Percentiles rank a stretch among this genome's conserved stretches.
These are phyloP conservation scores for Meghimatium bilineatum DNA, from an alignment of 2,888 invertebrate species.

Conservation along the genomic window DNA sequence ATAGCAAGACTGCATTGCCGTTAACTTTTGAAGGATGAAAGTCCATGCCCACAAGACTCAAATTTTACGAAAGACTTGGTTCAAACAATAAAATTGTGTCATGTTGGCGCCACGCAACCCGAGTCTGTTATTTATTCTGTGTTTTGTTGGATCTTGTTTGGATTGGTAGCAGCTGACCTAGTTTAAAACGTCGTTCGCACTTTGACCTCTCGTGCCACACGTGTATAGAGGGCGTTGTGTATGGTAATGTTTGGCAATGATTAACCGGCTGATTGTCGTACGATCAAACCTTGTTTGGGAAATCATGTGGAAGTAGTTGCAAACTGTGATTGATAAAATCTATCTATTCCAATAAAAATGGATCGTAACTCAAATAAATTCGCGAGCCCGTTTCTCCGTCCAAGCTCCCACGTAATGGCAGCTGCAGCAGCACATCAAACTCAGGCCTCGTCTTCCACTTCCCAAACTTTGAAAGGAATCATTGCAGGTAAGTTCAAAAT, in stretches of 20 bases:
- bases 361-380: slow-evolving; percentile 55
- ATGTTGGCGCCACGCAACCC: no score
- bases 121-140: neutral
- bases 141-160: neutral
- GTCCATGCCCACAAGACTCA: no score
- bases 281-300: neutral
- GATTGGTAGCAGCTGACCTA: slow-evolving; percentile 12
- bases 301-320: neutral
- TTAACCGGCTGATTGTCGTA: slow-evolving; percentile 28
- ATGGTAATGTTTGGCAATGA: slow-evolving; percentile 26
- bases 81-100: no score
- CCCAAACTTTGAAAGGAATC: slow-evolving; percentile 91
- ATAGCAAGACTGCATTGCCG: no score
- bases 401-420: slow-evolving; percentile 57
- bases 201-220: slow-evolving; percentile 42
- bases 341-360: slow-evolving; percentile 52
- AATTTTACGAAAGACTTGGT: no score
- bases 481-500: slow-evolving; percentile 86
- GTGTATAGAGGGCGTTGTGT: slow-evolving; percentile 46
- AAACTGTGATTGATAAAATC: neutral
- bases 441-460: slow-evolving; percentile 59
- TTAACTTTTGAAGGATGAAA: no score
- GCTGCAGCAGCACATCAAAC: slow-evolving; percentile 49
- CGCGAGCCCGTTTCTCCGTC: slow-evolving; percentile 59
- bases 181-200: neutral